These are phyloP conservation scores for Marcusenius ussheri DNA, from an alignment of 2,113 vertebrate species.

Conservation along the genomic window DNA sequence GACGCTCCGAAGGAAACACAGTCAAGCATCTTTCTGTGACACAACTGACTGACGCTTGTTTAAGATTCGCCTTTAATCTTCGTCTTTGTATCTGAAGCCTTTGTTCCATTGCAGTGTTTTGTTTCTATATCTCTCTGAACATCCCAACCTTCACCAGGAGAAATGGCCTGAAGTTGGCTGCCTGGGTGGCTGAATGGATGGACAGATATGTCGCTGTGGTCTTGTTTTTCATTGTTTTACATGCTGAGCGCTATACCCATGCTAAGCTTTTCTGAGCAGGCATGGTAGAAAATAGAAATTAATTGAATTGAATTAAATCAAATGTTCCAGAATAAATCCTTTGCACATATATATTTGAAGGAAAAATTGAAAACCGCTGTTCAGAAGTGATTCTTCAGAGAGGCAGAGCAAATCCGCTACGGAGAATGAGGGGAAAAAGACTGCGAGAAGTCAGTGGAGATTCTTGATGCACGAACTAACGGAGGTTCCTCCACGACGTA, in stretches of 20 bases:
- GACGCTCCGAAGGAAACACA: background rate
- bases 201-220: background rate
- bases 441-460: background rate
- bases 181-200: background rate
- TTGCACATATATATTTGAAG: background rate
- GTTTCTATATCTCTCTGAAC: background rate
- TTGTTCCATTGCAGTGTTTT: background rate
- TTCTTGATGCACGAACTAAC: background rate
- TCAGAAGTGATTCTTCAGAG: background rate
- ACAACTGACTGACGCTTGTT: background rate
- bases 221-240: background rate
- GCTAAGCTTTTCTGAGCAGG: background rate
- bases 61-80: background rate
- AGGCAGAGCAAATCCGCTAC: background rate
- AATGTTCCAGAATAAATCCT: background rate
- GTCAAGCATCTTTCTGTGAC: background rate
- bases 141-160: background rate
- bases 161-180: background rate
- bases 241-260: background rate
- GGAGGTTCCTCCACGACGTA: background rate
- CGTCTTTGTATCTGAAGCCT: background rate
- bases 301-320: background rate
- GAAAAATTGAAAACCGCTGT: background rate
- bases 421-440: background rate
- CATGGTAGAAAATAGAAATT: background rate